Base-by-base conservation (phyloP, 2,797 vertebrate species). In the Triplophysa yarkandensis region DNA sequence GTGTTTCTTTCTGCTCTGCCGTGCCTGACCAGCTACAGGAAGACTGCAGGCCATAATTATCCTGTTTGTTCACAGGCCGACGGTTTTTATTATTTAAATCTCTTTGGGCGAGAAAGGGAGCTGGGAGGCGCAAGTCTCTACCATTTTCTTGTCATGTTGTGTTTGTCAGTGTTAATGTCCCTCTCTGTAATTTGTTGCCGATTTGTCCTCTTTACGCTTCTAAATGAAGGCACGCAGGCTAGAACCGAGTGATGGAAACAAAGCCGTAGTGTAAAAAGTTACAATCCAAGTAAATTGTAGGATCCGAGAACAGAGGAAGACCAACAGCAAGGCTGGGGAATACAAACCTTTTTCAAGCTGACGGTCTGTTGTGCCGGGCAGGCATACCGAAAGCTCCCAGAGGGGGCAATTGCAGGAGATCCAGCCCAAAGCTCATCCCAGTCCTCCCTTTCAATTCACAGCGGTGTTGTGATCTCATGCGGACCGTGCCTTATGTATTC, bases 81-180 rank as follows among this genome's bases (percentile, higher is more conserved):
- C 87, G 87, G 86, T 90, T 92, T 92, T 92, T 90, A 93, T 93
- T 93, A 93, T 93, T 93, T 92, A 93, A 92, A 93, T 93, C 92
- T 93, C 92, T 89, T 83, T 91, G 89, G 91, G 92, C 89, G 87
- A 89, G 85, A 86, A 89, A 88, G 90, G 21, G 88, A 88, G 90
- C 88, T 89, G 83, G 88, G 88, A 91, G 90, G 87, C 85, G 82
- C 83, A 82, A 87, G 88, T 89, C 89, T 88, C 81, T 83, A 84
- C 80, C 86, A 83, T 91, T 92, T 91, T 87, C 88, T 81, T 83
- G 86, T 92, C 89, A 89, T 88, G 88, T 88, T 86, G 85, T 82
- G 88, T 89, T 89, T 86, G 88, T 89, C 89, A 84, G 83, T 86
- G 86, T 89, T 91, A 92, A 92, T 89, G 88, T 76, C 39, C 83